A percentile compares a stretch with the other conserved stretches of the same genome.
Conservation (phyloP, 1,140 invertebrate species). For the Nephotettix cincticeps region DNA sequence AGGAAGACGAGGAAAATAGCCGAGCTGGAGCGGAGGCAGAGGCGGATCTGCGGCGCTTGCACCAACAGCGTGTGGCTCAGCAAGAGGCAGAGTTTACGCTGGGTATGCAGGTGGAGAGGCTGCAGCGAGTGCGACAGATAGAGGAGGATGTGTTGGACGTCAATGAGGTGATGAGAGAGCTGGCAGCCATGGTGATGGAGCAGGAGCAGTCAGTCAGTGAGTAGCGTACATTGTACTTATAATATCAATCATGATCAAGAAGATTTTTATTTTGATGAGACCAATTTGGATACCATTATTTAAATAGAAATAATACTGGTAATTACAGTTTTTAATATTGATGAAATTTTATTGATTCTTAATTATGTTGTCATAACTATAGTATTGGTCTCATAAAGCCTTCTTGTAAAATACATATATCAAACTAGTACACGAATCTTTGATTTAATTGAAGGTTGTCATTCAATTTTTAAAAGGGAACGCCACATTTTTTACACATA, state of each 20-base stretch:
- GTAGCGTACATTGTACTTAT: neutral
- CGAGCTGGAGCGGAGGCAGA: conserved; percentile 43
- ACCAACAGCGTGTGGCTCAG: conserved; percentile 49
- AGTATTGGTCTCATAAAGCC: too few species aligned
- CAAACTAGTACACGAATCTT: too few species aligned
- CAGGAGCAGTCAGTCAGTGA: conserved; percentile 84
- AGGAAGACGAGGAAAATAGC: neutral
- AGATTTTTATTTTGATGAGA: neutral
- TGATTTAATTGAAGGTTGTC: too few species aligned
- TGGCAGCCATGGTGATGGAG: conserved; percentile 76
- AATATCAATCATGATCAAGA: too few species aligned
- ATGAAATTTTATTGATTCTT: too few species aligned
- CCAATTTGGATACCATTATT: neutral
- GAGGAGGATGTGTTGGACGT: conserved; percentile 87
- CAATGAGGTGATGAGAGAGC: conserved; percentile 87
- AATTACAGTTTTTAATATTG: too few species aligned
- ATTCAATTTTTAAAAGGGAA: too few species aligned
- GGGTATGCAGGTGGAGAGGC: conserved; percentile 69
- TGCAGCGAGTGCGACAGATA: conserved; percentile 69
- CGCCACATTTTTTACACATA: too few species aligned
- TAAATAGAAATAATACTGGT: too few species aligned
- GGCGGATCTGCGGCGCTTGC: conserved; percentile 33
- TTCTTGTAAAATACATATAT: too few species aligned
- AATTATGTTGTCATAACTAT: too few species aligned
- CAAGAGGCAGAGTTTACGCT: conserved; percentile 71